phyloP scores from a whole-genome alignment of 1,140 invertebrate genomes.

The Meloidogyne exigua region DNA sequence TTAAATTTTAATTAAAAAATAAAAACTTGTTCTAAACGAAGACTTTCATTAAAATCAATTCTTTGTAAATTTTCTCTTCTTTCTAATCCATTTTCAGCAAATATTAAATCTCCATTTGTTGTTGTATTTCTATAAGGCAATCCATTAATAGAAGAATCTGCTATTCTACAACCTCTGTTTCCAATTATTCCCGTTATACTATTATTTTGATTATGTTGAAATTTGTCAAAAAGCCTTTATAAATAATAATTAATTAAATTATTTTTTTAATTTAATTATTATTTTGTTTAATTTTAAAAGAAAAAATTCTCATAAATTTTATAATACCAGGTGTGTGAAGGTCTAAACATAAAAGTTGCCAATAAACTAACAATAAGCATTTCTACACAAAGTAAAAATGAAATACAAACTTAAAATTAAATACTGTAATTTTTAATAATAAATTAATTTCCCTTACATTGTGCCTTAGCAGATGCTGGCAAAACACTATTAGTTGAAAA shows the following conservation, averaged over 20 bases:
- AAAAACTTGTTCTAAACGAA: slow-evolving; percentile 4
- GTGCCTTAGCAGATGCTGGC: slow-evolving; percentile 51
- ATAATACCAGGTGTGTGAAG: slow-evolving; percentile 30
- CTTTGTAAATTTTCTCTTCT: not conserved
- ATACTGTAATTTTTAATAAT: not conserved
- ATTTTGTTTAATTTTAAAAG: not conserved
- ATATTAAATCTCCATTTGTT: not conserved
- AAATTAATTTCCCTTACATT: slow-evolving; percentile 42
- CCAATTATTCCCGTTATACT: not conserved
- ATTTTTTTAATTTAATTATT: too few relatives aligned
- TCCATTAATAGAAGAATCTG: not conserved
- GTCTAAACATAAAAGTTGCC: slow-evolving; percentile 41
- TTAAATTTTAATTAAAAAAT: not conserved
- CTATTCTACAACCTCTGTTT: not conserved
- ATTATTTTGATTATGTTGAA: not conserved
- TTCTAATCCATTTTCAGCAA: not conserved
- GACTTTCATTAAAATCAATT: slow-evolving; percentile 4
- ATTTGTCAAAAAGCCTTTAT: not conserved
- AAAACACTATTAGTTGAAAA: slow-evolving; percentile 24
- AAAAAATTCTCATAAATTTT: not conserved
- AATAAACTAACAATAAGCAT: slow-evolving; percentile 54
- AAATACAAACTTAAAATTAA: slow-evolving; percentile 53
- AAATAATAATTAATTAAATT: slow-evolving; percentile 3
- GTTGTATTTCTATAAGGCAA: not conserved
- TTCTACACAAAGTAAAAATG: slow-evolving; percentile 55